A percentile compares a stretch with the other conserved stretches of the same genome.
Conservation (phyloP, 2,113 vertebrate genomes). For the Butorides virescens region DNA sequence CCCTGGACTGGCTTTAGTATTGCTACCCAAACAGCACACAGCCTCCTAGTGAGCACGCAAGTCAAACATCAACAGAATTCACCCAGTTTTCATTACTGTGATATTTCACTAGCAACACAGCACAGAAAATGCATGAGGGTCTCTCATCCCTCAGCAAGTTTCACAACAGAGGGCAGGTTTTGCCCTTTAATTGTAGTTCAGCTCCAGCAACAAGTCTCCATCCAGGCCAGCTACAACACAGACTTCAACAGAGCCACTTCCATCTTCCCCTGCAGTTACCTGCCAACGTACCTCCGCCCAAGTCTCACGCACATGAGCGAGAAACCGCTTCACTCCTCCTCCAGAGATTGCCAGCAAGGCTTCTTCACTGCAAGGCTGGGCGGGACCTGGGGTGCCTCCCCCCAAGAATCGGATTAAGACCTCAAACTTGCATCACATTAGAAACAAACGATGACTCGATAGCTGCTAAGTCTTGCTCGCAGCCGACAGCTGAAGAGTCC, state of each 20-base stretch:
- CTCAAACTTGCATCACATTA: neutral
- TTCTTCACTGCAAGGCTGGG: neutral
- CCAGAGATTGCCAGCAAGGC: neutral
- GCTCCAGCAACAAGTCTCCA: neutral
- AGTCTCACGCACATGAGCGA: fast-evolving
- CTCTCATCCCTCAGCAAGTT: neutral
- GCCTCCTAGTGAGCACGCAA: fast-evolving
- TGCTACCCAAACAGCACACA: neutral
- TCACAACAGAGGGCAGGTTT: neutral
- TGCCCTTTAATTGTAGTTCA: neutral
- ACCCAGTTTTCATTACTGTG: neutral
- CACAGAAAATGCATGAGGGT: fast-evolving
- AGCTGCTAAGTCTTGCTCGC: neutral
- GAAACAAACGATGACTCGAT: neutral
- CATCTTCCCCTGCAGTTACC: neutral
- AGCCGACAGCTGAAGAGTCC: neutral
- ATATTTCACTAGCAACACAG: neutral
- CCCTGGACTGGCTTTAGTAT: neutral
- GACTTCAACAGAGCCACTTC: neutral
- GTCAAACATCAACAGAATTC: fast-evolving
- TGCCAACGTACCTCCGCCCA: neutral
- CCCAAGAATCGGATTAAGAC: neutral
- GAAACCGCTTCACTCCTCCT: neutral
- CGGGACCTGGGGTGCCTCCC: neutral
- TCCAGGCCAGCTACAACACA: neutral